Percentiles rank a stretch among this genome's conserved stretches.
phyloP scores from a whole-genome alignment of 2,797 vertebrate species.

The Phylloscopus collybita region DNA sequence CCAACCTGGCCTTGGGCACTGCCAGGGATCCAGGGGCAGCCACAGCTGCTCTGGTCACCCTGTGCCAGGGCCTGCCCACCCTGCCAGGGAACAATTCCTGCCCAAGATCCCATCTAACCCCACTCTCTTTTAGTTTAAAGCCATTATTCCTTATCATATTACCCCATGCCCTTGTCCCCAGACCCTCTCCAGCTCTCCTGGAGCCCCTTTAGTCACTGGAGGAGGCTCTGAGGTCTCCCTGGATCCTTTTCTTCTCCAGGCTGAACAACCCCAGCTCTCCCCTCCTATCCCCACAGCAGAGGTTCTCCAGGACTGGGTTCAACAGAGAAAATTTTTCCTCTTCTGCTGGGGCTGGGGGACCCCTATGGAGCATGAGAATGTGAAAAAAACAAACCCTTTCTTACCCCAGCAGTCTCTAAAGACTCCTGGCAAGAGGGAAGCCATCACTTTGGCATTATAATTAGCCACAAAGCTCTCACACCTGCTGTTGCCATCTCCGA shows the following conservation, averaged over 20 bases:
- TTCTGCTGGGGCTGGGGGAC: not conserved
- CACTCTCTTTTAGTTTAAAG: not conserved
- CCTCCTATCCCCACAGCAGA: not conserved
- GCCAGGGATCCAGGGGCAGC: not conserved
- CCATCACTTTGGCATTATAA: not conserved
- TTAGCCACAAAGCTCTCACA: not conserved
- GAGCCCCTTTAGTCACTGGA: not conserved
- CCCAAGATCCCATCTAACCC: not conserved
- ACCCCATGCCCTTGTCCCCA: not conserved
- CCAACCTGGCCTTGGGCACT: not conserved
- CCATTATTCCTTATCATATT: not conserved
- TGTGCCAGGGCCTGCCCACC: not conserved
- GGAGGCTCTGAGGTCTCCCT: not conserved
- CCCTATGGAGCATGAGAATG: accelerated
- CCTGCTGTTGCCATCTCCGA: not conserved
- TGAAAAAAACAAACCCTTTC: not conserved
- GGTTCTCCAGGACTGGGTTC: not conserved
- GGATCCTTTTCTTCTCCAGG: not conserved
- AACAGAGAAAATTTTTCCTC: accelerated
- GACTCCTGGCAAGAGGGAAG: not conserved
- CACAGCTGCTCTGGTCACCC: not conserved
- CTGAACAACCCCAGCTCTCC: not conserved
- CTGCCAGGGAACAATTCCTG: accelerated
- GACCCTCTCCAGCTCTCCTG: not conserved
- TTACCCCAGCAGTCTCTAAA: not conserved